Base-by-base conservation (phyloP, 2,113 vertebrate species). In the Silurus meridionalis region DNA sequence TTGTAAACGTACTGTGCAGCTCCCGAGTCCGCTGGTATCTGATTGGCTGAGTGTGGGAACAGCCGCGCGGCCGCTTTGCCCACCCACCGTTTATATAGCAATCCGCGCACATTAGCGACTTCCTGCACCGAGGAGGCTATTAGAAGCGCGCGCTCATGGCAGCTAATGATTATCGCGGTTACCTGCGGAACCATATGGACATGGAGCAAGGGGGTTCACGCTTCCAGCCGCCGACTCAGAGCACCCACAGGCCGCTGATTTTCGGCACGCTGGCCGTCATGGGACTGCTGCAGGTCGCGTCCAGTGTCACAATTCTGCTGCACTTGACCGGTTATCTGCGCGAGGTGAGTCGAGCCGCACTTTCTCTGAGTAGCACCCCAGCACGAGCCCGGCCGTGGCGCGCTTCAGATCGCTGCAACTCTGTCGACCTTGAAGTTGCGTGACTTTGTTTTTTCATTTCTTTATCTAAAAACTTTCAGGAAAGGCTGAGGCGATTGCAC, bases 261-360 rank as follows among this genome's bases (percentile, higher is more conserved):
- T 94, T 97, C 83, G 94, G 94, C 86, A 96, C 96, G 37, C 96
- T 98, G 0, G 93, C 95, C 81, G 93, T 97, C 5, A 95, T 99
- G 94, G 97, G 96, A 84, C 91, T 98, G 92, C 96, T 97, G 28
- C 98, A 99, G 94, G 95, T 98, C 81, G 95, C 97, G n/a, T 99
- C 97, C 92, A 97, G 97, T 88, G 93, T 98, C 69, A 97, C 97
- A 2, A 95, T 99, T 84, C 94, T 99, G 87, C 91, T 99, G 82
- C 98, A 99, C 93, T 96, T 98, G 92, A 95, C 96, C 87, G 96
- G 97, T 58, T 97, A 99, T 94, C 96, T 98, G 83, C 94, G 94
- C 91, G 96, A 93, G 93, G 95, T 96, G 93, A 80, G 92, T 17
- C 64, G 48, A 23, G 75, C 37, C 67, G 61, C 78, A 19, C n/a